These are phyloP conservation scores for Erebia ligea DNA, from an alignment of 2,888 invertebrate genomes.

Conservation along the genomic window DNA sequence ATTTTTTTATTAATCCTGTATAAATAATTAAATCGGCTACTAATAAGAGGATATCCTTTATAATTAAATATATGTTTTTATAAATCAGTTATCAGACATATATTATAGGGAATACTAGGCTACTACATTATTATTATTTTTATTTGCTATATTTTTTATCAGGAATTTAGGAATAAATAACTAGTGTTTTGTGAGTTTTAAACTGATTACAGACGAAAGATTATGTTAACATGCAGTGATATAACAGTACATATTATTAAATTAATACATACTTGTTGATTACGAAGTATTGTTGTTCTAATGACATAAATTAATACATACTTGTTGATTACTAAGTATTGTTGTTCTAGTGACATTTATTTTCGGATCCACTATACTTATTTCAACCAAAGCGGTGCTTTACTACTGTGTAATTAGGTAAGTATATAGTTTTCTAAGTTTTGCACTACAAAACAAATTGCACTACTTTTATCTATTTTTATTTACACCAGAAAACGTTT, in stretches of 20 bases:
- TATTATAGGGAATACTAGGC: too few species aligned
- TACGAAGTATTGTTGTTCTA: neutral
- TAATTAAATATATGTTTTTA: too few species aligned
- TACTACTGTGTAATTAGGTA: neutral
- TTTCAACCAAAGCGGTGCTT: conserved; percentile 10
- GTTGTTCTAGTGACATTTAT: neutral
- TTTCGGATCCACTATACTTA: neutral
- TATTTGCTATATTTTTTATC: too few species aligned
- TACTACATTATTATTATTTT: too few species aligned
- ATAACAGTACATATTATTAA: neutral
- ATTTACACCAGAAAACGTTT: conserved; percentile 15
- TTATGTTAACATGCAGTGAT: neutral
- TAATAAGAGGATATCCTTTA: too few species aligned
- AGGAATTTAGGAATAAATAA: too few species aligned
- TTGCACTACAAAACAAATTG: conserved; percentile 4
- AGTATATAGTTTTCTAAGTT: neutral
- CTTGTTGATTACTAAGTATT: neutral
- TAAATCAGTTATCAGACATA: too few species aligned
- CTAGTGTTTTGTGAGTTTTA: neutral
- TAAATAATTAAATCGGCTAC: too few species aligned
- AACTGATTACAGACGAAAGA: neutral
- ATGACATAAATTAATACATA: neutral
- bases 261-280: neutral
- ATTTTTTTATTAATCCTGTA: too few species aligned
- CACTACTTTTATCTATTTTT: neutral